Base-by-base conservation (phyloP, 2,113 vertebrate species). In the Alaudala cheleensis region DNA sequence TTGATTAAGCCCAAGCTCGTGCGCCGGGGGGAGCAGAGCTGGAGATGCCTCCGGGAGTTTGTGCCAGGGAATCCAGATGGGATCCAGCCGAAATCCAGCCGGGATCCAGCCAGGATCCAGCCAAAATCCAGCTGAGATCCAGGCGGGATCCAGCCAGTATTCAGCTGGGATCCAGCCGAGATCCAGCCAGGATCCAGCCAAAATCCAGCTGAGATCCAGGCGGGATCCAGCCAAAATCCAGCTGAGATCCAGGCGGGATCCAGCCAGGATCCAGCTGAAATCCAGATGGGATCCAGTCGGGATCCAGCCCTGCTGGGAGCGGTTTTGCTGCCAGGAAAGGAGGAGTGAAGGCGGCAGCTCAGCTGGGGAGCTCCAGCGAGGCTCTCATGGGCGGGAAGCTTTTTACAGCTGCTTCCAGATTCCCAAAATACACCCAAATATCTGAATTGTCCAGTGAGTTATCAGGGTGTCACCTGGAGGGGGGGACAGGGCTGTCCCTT, bases 1-100 rank as follows among this genome's bases (percentile, higher is more conserved):
- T 16, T 82, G 17, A 89, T 95, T 73, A 81, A 70, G 26, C n/a
- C 47, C 33, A 33, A 80, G 56, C 37, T 84, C 19, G 24, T 1
- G 20, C 5, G 1, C 14, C 6, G 61, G 11, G 47, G 23, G 64
- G 42, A 40, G n/a, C 0, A 0, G 62, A 73, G 67, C 4, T 1
- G 3, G 64, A 44, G 73, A 17, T 80, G 82, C 26, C 16, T 40
- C 60, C 33, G 72, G 1, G 17, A 15, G 12, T 15, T 61, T 1
- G 2, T 56, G 64, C 14, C 3, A 5, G 28, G 62, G 54, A 45
- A 42, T 9, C 0, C 4, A 34, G 25, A 37, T 16, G 29, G 73
- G 66, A 64, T 81, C 34, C 67, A 67, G 39, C 49, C 26, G 10
- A 23, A 45, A 49, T 39, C 49, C 26, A 42, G 60, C 13, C 4